Conservation (phyloP, 1,140 invertebrate species). For the Aphelenchoides avenae region DNA sequence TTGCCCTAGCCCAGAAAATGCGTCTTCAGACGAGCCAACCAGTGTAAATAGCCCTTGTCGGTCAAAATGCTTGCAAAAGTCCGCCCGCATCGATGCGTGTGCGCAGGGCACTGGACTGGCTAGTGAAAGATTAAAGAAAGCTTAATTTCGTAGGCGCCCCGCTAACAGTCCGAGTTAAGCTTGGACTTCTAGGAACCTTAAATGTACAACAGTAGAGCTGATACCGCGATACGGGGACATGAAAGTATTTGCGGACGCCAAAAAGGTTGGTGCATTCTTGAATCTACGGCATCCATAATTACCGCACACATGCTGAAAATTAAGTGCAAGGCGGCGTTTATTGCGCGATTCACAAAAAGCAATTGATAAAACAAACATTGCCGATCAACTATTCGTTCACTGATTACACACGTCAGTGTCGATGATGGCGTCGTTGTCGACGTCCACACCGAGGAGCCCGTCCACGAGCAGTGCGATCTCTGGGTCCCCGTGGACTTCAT, state of each 20-base stretch:
- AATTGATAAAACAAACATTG: conserved; percentile 58
- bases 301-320: background rate
- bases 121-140: too few species aligned
- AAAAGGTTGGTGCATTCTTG: conserved; percentile 35
- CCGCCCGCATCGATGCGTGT: conserved; percentile 33
- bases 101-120: too few species aligned
- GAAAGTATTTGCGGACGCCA: conserved; percentile 42
- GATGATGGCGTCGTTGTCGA: conserved; percentile 9
- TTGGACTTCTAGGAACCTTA: background rate
- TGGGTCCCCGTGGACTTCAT: conserved; percentile 52
- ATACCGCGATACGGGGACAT: too few species aligned
- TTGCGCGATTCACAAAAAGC: conserved; percentile 51
- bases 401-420: conserved; percentile 32
- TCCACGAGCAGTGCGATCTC: conserved; percentile 58
- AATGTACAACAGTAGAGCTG: too few species aligned
- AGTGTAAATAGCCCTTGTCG: background rate
- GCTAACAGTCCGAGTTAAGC: conserved; percentile 73
- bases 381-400: conserved; percentile 61
- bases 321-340: background rate
- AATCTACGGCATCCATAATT: too few species aligned
- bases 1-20: background rate
- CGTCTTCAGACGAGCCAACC: background rate
- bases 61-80: background rate
- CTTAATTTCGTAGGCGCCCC: too few species aligned
- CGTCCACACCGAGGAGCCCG: conserved; percentile 68